Evolutionary conservation across 2,797 vertebrate genomes (phyloP).

Genomic region (Epinephelus awoara): DNA sequence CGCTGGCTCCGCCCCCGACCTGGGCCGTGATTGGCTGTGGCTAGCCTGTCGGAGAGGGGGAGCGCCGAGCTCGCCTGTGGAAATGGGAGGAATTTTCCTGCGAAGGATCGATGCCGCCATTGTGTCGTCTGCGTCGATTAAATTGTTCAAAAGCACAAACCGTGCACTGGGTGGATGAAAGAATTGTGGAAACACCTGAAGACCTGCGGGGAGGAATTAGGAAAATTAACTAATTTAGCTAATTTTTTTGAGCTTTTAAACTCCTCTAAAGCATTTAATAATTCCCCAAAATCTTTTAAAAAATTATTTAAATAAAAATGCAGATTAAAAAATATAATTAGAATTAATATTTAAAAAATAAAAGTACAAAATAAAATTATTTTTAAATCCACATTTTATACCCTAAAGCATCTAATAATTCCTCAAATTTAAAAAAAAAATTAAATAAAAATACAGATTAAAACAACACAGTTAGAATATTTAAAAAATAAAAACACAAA

Average conservation of each 20-base stretch:
- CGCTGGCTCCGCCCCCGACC: conserved; percentile 85
- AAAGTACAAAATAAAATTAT: not conserved
- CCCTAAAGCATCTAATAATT: no score
- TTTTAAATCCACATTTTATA: no score
- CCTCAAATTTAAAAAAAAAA: no score
- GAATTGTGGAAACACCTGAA: conserved; percentile 72
- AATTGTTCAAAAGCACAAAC: conserved; percentile 83
- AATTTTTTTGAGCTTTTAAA: not conserved
- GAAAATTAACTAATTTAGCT: not conserved
- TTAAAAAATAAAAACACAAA: not conserved
- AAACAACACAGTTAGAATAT: not conserved
- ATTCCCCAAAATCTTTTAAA: not conserved
- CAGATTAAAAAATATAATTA: no score
- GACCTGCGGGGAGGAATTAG: conserved; percentile 70
- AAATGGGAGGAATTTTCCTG: conserved; percentile 86
- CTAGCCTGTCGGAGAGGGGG: conserved; percentile 88
- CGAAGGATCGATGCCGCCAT: conserved; percentile 87
- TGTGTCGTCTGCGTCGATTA: conserved; percentile 81
- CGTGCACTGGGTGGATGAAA: conserved; percentile 66
- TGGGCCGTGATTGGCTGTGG: conserved; percentile 83
- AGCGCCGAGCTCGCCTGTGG: conserved; percentile 84
- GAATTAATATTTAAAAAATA: not conserved
- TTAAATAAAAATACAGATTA: no score
- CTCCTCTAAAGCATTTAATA: accelerated
- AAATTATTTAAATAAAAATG: not conserved